These are phyloP conservation scores for Strigamia crassipes DNA, from an alignment of 2,888 invertebrate species.

Conservation along the genomic window DNA sequence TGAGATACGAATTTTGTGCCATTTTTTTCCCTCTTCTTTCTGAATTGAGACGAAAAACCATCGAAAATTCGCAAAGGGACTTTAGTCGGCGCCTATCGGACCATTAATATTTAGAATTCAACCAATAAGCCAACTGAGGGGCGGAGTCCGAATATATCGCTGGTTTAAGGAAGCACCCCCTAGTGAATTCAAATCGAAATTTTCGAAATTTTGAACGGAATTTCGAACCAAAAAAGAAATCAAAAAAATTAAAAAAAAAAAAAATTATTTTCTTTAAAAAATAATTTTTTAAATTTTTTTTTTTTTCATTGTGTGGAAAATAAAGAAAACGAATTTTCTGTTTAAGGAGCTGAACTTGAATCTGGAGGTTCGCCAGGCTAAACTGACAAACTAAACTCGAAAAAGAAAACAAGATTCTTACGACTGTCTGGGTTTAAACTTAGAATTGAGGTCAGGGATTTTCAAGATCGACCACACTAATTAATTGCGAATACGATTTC, in stretches of 20 bases:
- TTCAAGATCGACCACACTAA: not conserved
- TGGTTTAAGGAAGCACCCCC: not conserved
- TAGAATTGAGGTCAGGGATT: slow-evolving; percentile 15
- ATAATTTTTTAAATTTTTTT: too few relatives aligned
- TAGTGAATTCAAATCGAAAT: not conserved
- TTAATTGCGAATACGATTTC: not conserved
- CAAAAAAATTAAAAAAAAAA: not conserved
- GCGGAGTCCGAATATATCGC: not conserved
- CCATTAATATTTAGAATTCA: not conserved
- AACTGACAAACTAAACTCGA: slow-evolving; percentile 2
- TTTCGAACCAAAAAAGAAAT: too few relatives aligned
- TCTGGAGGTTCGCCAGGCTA: not conserved
- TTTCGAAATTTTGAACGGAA: too few relatives aligned
- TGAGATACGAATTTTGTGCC: not conserved
- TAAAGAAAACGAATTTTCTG: not conserved
- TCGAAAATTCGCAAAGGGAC: not conserved
- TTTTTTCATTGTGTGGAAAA: not conserved
- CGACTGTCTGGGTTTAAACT: slow-evolving; percentile 33
- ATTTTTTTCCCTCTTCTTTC: not conserved
- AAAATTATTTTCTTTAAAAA: not conserved
- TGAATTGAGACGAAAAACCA: not conserved
- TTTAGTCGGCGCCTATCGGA: slow-evolving; percentile 23
- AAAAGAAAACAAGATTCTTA: slow-evolving; percentile 28
- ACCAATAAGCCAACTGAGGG: not conserved
- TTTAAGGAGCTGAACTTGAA: slow-evolving; percentile 34